Evolutionary conservation across 2,888 invertebrate genomes (phyloP), one percentile per base, ranked within the genome.

Genomic region (Nineta flava): DNA sequence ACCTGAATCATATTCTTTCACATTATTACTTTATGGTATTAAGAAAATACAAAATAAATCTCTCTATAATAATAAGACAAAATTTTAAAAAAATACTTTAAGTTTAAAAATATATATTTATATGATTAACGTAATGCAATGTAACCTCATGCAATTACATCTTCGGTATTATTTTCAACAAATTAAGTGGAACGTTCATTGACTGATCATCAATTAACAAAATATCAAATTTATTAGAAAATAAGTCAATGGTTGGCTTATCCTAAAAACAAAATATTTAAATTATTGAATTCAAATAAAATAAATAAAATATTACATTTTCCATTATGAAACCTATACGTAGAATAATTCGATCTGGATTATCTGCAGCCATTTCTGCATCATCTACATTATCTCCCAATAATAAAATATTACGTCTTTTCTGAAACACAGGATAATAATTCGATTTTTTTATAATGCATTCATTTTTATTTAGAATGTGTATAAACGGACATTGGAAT

Each of bases 381-480:
- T 97, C 97, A 0, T 95, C 96, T 1, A 91, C 67, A 0, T 87
- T 86, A 65, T 97, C 96, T 0, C 96, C 97, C 77, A 97, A 75
- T 0, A 97, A 72, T 26, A 97, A 74, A 0, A 93, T 83, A 65
- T 95, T 93, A 53, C 72, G 72, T 15, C 90, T 72, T 46, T 75
- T 70, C 50, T 74, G 71, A 1, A 85, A 75, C 59, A 79, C 65
- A 48, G 82, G 74, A 63, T 87, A 90, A 65, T 92, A 92, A 46
- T 86, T 81, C 0, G 82, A 79, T 48, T 83, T 78, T 59, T 81
- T 76, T 31, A 95, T 72, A 0, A 83, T 86, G 5, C 81, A 79
- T 63, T 92, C 91, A 61, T 94, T 93, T 69, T 97, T 97, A 67
- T 95, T 96, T 65, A 85, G 91, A 1, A 88, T 84, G 65, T 97